Percentiles rank a stretch among this genome's conserved stretches.
phyloP scores from a whole-genome alignment of 2,888 invertebrate species.

The Hypomecis atomaria region DNA sequence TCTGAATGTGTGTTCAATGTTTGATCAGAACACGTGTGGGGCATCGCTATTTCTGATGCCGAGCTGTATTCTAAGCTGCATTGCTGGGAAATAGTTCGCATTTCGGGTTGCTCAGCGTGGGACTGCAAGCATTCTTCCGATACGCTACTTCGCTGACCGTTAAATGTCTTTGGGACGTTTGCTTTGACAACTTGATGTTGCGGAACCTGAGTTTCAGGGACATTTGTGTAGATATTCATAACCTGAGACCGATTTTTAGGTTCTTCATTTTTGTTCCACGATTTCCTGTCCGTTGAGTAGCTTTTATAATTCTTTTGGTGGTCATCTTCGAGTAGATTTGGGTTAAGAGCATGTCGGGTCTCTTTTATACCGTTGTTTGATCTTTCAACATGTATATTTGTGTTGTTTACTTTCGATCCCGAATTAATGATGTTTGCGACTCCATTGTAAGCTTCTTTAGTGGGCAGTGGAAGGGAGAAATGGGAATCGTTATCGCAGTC shows the following conservation, averaged over 20 bases:
- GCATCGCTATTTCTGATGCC: constrained; percentile 82
- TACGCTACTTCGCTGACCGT: constrained; percentile 71
- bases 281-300: constrained; percentile 69
- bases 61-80: constrained; percentile 89
- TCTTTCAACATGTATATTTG: constrained; percentile 90
- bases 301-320: constrained; percentile 83
- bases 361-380: constrained; percentile 83
- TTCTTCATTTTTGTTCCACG: constrained; percentile 72
- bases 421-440: constrained; percentile 87
- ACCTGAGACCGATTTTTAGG: constrained; percentile 71
- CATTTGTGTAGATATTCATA: constrained; percentile 87
- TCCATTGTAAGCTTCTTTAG: constrained; percentile 78
- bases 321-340: constrained; percentile 87
- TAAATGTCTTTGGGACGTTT: constrained; percentile 62
- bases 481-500: constrained; percentile 84
- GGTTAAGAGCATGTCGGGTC: constrained; percentile 83
- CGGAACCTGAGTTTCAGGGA: constrained; percentile 85
- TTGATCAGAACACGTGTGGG: constrained; percentile 81
- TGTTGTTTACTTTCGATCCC: constrained; percentile 92
- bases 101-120: constrained; percentile 76
- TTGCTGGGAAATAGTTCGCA: constrained; percentile 88
- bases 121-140: constrained; percentile 79
- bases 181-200: constrained; percentile 84
- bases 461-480: constrained; percentile 78
- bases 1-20: constrained; percentile 80